Base-by-base conservation (phyloP, 2,797 vertebrate species). In the Tadarida brasiliensis region DNA sequence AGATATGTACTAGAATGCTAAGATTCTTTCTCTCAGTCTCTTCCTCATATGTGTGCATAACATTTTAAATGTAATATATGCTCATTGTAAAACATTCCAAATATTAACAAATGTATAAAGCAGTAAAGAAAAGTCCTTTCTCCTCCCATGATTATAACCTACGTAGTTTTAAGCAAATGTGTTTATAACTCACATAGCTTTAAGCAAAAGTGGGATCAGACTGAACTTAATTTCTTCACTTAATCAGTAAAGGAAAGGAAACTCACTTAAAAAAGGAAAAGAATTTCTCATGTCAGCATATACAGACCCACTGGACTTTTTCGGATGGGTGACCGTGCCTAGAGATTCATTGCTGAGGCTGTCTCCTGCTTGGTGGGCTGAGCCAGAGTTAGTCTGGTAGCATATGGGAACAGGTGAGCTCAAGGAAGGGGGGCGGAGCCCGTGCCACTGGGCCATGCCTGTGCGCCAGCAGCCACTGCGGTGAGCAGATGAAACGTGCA, bases 121-220 rank as follows among this genome's bases (percentile, higher is more conserved):
- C 59, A 63, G 33, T 63, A 68, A 59, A 24, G 59, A 33, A 85
- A 90, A 68, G 51, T 19, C 51, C 26, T 30, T 76, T 76, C 51
- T 77, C 1, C 16, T 74, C n/a, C 33, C 20, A n/a, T 56, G 74
- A 87, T 81, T 44, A 71, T 39, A 81, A 85, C 39, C 11, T 85
- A 19, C 11, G 70, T 30, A 61, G 35, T 63, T 70, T 84, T 76
- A 94, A 88, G 77, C 76, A 94, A 81, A n/a, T 35, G 12, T 51
- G 11, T 44, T 83, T 83, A 33, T 61, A 88, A 85, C 57, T 7
- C 73, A 28, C 7, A 61, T 19, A 54, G 26, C 56, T 71, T 80
- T 56, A 94, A 80, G 77, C 76, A 94, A 76, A 94, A 82, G 63
- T 35, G 17, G 70, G 51, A 26, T 87, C 33, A 7, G 33, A 76